These are phyloP conservation scores for Corythoichthys haematopterus DNA, from an alignment of 2,113 vertebrate genomes.

Conservation along the genomic window DNA sequence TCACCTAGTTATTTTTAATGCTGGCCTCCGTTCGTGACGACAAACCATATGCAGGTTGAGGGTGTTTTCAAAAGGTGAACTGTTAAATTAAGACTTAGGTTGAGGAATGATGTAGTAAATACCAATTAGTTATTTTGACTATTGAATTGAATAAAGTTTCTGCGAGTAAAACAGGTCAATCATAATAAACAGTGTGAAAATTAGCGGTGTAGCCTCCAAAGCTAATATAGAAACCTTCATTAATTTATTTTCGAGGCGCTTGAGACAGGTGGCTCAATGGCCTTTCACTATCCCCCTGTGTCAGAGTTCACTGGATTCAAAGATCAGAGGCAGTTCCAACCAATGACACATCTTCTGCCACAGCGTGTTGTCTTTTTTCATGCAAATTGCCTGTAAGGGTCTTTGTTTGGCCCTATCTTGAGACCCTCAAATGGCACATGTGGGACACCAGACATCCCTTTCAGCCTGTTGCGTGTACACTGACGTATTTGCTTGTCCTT, in stretches of 20 bases:
- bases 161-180: background rate
- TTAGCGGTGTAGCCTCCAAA: background rate
- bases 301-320: conserved; percentile 28
- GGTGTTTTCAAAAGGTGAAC: background rate
- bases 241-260: background rate
- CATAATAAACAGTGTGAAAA: background rate
- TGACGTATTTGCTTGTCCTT: conserved; percentile 10
- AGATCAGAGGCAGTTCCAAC: conserved; percentile 15
- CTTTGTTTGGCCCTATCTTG: conserved; percentile 61
- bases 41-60: background rate
- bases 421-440: conserved; percentile 39
- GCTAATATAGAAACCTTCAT: background rate
- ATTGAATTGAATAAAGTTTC: background rate
- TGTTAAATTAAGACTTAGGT: background rate
- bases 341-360: conserved; percentile 45
- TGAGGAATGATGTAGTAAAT: background rate
- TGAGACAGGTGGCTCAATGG: background rate
- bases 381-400: conserved; percentile 46
- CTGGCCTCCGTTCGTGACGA: background rate
- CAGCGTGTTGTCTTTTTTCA: conserved; percentile 60
- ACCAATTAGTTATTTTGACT: background rate
- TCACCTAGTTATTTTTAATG: background rate
- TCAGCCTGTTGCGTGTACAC: conserved; percentile 26
- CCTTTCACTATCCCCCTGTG: conserved; percentile 12
- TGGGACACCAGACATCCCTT: conserved; percentile 41